Percentiles rank a stretch among this genome's conserved stretches.
These are phyloP conservation scores for Sanderia malayensis DNA, from an alignment of 30 jellyfish, hydroid and myxozoan genomes.

Conservation along the genomic window DNA sequence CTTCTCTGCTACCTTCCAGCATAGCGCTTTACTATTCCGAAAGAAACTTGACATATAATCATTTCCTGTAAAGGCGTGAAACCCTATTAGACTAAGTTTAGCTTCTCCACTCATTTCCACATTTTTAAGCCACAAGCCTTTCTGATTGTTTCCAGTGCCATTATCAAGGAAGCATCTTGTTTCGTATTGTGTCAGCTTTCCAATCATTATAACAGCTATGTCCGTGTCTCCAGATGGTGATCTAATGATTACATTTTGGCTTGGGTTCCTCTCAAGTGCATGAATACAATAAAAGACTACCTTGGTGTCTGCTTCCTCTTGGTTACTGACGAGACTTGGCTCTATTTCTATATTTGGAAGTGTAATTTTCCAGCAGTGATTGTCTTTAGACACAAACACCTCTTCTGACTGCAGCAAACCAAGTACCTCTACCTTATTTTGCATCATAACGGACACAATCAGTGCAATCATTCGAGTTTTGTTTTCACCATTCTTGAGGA, in stretches of 20 bases:
- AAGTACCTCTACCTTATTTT: background rate
- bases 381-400: background rate
- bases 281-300: background rate
- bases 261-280: constrained; percentile 2
- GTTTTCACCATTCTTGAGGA: constrained; percentile 21
- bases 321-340: background rate
- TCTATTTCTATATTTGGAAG: background rate
- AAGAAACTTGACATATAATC: constrained; percentile 3
- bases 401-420: constrained; percentile 5
- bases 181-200: background rate
- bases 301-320: too few species aligned
- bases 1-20: too few species aligned
- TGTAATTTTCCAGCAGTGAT: background rate
- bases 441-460: too few species aligned
- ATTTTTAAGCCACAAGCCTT: background rate
- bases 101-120: background rate
- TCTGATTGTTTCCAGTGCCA: too few species aligned
- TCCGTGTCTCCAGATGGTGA: too few species aligned
- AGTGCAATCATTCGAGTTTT: background rate
- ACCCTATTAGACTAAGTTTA: background rate
- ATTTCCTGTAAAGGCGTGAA: constrained; percentile 6
- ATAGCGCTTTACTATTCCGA: background rate
- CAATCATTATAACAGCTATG: background rate
- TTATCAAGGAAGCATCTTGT: too few species aligned
- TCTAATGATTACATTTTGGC: background rate